phyloP scores from a whole-genome alignment of 2,113 vertebrate species.

The Dryoscopus gambensis region DNA sequence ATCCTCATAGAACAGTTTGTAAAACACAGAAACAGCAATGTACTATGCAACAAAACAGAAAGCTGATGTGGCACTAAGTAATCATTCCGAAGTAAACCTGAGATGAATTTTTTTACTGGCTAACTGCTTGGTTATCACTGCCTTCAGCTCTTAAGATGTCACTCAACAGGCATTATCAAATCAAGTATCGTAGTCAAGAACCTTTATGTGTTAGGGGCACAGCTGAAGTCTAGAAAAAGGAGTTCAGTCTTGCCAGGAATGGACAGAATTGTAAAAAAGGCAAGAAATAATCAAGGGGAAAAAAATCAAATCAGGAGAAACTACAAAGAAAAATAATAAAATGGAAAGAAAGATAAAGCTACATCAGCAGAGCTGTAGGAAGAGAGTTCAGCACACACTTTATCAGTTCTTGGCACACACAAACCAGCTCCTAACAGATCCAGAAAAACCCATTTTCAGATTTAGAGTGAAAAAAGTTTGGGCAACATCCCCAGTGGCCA shows the following conservation, averaged over 20 bases:
- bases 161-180: not conserved
- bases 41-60: not conserved
- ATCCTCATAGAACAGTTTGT: not conserved
- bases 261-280: not conserved
- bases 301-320: not conserved
- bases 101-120: not conserved
- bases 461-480: not conserved
- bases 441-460: not conserved
- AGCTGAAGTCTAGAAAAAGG: not conserved
- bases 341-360: not conserved
- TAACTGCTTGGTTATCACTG: not conserved
- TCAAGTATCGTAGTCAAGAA: not conserved
- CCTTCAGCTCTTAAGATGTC: not conserved
- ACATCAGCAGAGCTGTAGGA: not conserved
- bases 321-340: not conserved
- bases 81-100: not conserved
- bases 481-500: not conserved
- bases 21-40: not conserved
- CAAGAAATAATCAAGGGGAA: not conserved
- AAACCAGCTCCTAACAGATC: not conserved
- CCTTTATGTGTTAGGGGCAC: not conserved
- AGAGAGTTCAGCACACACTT: not conserved
- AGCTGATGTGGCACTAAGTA: not conserved
- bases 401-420: not conserved
- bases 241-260: not conserved